phyloP scores from a whole-genome alignment of 1,140 invertebrate species.

The Ceratosolen fusciceps region DNA sequence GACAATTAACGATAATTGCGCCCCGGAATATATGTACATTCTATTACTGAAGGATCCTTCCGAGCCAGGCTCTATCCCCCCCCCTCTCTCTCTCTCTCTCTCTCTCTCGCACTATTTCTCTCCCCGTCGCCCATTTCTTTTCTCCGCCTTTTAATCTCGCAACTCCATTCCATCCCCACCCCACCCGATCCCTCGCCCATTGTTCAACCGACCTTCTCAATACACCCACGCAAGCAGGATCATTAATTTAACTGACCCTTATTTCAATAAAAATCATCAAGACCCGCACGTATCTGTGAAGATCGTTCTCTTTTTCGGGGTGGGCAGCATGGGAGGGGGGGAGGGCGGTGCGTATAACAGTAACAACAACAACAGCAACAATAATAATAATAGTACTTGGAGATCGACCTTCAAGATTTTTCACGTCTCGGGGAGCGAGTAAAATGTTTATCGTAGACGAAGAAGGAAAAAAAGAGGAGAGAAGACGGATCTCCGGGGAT shows the following conservation, averaged over 20 bases:
- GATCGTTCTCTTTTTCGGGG: too few species aligned
- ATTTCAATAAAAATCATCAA: neutral
- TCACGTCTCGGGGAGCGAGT: neutral
- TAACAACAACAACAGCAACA: too few species aligned
- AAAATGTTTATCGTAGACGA: neutral
- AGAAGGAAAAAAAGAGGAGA: neutral
- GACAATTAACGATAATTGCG: slow-evolving; percentile 45
- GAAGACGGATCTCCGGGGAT: neutral
- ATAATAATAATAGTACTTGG: neutral
- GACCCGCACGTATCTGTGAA: neutral
- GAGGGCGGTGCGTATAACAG: too few species aligned
- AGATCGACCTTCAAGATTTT: neutral
- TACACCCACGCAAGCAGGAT: slow-evolving; percentile 1
- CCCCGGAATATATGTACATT: slow-evolving; percentile 41
- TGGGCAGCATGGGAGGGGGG: too few species aligned
- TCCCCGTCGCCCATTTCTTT: neutral
- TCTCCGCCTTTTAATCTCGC: slow-evolving; percentile 14
- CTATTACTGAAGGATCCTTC: slow-evolving; percentile 23
- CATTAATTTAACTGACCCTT: slow-evolving; percentile 3
- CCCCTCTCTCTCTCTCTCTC: neutral
- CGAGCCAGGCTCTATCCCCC: neutral
- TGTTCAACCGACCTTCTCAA: neutral
- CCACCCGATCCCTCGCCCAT: too few species aligned
- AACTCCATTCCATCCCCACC: neutral
- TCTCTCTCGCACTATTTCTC: too few species aligned